phyloP scores from a whole-genome alignment of 2,888 invertebrate species.

The Bombyx huttoni region DNA sequence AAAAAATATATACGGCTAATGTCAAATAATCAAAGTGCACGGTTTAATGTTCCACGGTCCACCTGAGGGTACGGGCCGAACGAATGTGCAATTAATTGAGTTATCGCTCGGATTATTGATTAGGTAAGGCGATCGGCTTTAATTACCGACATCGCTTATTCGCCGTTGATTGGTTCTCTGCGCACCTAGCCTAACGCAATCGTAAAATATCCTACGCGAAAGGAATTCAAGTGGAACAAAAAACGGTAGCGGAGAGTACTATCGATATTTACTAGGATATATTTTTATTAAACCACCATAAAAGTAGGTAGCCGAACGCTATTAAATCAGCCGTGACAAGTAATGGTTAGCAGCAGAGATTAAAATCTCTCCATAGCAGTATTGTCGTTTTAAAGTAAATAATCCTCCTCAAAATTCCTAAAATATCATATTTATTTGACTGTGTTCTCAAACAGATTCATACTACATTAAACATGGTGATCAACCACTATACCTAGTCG shows the following conservation, averaged over 20 bases:
- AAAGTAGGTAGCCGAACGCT: too few species aligned
- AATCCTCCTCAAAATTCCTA: too few species aligned
- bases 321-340: too few species aligned
- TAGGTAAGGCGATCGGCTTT: constrained; percentile 69
- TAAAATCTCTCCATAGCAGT: too few species aligned
- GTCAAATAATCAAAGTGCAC: constrained; percentile 11
- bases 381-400: too few species aligned
- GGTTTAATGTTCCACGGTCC: constrained; percentile 27
- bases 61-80: constrained; percentile 35
- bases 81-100: constrained; percentile 66
- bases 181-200: not conserved
- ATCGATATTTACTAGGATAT: not conserved
- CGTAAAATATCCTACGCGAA: not conserved
- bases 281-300: not conserved
- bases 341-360: too few species aligned
- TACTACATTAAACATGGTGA: too few species aligned
- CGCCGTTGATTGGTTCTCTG: constrained; percentile 51
- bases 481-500: too few species aligned
- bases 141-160: constrained; percentile 66
- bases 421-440: too few species aligned
- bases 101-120: constrained; percentile 66
- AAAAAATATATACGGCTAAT: too few species aligned
- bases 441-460: too few species aligned
- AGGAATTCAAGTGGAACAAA: not conserved
- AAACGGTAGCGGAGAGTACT: not conserved